Conservation (phyloP, 1,140 invertebrate species). For the Neodiprion lecontei region DNA sequence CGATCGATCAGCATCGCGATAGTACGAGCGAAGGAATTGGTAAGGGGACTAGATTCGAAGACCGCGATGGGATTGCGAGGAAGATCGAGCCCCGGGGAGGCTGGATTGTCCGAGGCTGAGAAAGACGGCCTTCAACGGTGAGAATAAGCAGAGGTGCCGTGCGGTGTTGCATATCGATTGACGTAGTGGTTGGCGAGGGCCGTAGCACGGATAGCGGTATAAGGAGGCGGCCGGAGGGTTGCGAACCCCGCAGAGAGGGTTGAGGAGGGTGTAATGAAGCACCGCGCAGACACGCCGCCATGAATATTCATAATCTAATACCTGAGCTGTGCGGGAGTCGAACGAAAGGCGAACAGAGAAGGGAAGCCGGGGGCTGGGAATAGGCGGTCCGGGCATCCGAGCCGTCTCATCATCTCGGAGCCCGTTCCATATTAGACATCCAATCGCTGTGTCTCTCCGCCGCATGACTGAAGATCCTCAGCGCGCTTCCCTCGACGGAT, state of each 20-base stretch:
- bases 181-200: conserved; percentile 36
- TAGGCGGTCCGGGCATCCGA: not conserved
- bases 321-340: conserved; percentile 46
- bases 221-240: conserved; percentile 31
- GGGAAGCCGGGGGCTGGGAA: not conserved
- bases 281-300: conserved; percentile 60
- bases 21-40: too few relatives aligned
- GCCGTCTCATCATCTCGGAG: conserved; percentile 6
- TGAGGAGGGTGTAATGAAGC: conserved; percentile 60
- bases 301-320: conserved; percentile 66
- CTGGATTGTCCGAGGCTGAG: too few relatives aligned
- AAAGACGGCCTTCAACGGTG: conserved; percentile 22
- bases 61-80: too few relatives aligned
- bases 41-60: too few relatives aligned
- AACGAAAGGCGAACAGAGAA: too few relatives aligned
- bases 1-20: too few relatives aligned
- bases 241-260: conserved; percentile 26
- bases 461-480: not conserved
- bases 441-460: not conserved
- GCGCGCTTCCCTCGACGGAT: not conserved
- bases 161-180: conserved; percentile 61
- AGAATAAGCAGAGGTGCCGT: conserved; percentile 59
- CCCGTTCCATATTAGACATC: conserved; percentile 2
- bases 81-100: too few relatives aligned
- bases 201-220: conserved; percentile 12